A percentile compares a stretch with the other conserved stretches of the same genome.
Evolutionary conservation across 2,888 invertebrate genomes (phyloP).

Genomic region (Xanthorhoe designata): DNA sequence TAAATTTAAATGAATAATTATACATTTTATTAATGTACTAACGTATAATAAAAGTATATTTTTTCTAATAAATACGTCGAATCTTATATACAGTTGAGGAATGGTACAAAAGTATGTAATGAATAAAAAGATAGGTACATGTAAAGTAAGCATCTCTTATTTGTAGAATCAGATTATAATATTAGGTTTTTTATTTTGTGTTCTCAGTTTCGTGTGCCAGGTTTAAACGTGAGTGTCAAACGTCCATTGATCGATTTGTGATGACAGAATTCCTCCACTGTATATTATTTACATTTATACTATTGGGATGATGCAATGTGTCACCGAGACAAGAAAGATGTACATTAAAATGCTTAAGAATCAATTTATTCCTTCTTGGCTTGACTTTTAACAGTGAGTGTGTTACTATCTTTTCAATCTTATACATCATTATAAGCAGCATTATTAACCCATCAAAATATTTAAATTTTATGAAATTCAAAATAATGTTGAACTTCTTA

Average conservation of each 20-base stretch:
- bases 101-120: constrained; percentile 50
- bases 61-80: constrained; percentile 68
- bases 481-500: too few relatives aligned
- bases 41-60: constrained; percentile 57
- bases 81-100: constrained; percentile 73
- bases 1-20: constrained; percentile 58
- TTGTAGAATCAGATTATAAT: constrained; percentile 9
- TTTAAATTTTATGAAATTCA: too few relatives aligned
- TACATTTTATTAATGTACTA: constrained; percentile 61
- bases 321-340: constrained; percentile 39
- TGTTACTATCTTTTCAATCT: background rate
- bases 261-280: constrained; percentile 77
- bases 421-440: background rate
- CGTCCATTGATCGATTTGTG: constrained; percentile 78
- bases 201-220: background rate
- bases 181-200: constrained; percentile 29
- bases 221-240: constrained; percentile 58
- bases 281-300: constrained; percentile 71
- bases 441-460: background rate
- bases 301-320: constrained; percentile 66
- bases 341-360: background rate
- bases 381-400: background rate
- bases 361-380: background rate
- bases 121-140: constrained; percentile 35
- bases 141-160: constrained; percentile 25